phyloP scores from a whole-genome alignment of 23 tunicate genomes.

The Halocynthia aurantium region DNA sequence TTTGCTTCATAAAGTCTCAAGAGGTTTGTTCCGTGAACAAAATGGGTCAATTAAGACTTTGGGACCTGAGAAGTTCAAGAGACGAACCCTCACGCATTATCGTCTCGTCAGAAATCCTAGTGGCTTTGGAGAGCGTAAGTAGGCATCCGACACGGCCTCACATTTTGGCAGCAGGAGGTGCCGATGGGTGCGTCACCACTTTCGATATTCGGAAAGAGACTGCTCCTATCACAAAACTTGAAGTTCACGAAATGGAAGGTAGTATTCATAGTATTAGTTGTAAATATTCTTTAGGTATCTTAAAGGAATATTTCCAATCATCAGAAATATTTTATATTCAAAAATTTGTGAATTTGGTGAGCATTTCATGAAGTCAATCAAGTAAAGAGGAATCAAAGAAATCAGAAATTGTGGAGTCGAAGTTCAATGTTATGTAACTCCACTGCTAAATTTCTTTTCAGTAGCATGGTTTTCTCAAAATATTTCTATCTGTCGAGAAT shows the following conservation, averaged over 20 bases:
- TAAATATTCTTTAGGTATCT: too few species aligned
- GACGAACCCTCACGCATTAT: slow-evolving; percentile 47
- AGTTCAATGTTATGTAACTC: too few species aligned
- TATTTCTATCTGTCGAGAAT: too few species aligned
- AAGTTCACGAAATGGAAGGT: slow-evolving; percentile 78
- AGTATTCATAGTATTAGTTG: background rate
- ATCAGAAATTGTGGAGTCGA: too few species aligned
- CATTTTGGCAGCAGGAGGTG: slow-evolving; percentile 72
- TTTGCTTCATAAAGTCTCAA: slow-evolving; percentile 25
- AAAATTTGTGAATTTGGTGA: too few species aligned
- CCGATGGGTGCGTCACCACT: slow-evolving; percentile 76
- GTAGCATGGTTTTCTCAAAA: too few species aligned
- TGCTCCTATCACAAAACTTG: slow-evolving; percentile 59
- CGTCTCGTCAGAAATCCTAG: slow-evolving; percentile 44
- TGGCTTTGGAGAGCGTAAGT: slow-evolving; percentile 39
- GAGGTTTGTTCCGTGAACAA: slow-evolving; percentile 22
- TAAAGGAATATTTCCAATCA: too few species aligned
- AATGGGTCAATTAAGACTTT: slow-evolving; percentile 66
- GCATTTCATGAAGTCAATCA: too few species aligned
- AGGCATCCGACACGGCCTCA: slow-evolving; percentile 79
- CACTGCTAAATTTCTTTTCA: too few species aligned
- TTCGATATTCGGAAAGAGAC: slow-evolving; percentile 76
- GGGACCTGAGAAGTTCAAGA: slow-evolving; percentile 51
- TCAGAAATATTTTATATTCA: too few species aligned
- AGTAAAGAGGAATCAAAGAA: too few species aligned